Base-by-base conservation (phyloP, 2,888 invertebrate genomes). In the Microctonus aethiopoides region DNA sequence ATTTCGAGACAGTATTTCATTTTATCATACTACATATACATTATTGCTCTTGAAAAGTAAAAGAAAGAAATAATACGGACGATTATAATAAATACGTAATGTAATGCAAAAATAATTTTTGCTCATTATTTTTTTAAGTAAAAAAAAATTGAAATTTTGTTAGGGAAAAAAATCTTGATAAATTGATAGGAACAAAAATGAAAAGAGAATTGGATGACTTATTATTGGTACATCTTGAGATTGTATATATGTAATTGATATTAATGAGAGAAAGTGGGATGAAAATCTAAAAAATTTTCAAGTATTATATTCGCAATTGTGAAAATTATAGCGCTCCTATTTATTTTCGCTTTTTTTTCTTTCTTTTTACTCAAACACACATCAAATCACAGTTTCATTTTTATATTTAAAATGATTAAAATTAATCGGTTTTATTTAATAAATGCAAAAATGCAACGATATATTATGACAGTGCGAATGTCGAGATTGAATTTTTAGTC, bases 161-260 rank as follows among this genome's bases (percentile, higher is more conserved):
- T 54, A 34, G 36, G 22, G 20, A n/a, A 54, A 36, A 62, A 54
- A n/a, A 34, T 32, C 29, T 64, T 29, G n/a, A 34, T 34, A 34
- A 9, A 54, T 54, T 52, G 29, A 62, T 41, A n/a, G 7, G 39
- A 29, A 22, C 46, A 66, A 32, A 46, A 51, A 57, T 36, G n/a
- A 52, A 52, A 63, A 32, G 41, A 57, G 57, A 20, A 62, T 72
- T 63, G 63, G 70, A 71, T 72, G 70, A 69, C 52, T 68, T 70
- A 46, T 46, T 46, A 67, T 66, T 71, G 72, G 71, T 76, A 72
- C 75, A 74, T 70, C 66, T 77, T 73, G 74, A 76, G 77, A 79
- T 78, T 82, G 82, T 82, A 82, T 74, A 82, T 82, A 82, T 82
- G 81, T 81, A 81, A 81, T 79, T 82, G 81, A 82, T 75, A 76